These are phyloP conservation scores for Azorinus chamasolen DNA, from an alignment of 2,888 invertebrate species.

Conservation along the genomic window DNA sequence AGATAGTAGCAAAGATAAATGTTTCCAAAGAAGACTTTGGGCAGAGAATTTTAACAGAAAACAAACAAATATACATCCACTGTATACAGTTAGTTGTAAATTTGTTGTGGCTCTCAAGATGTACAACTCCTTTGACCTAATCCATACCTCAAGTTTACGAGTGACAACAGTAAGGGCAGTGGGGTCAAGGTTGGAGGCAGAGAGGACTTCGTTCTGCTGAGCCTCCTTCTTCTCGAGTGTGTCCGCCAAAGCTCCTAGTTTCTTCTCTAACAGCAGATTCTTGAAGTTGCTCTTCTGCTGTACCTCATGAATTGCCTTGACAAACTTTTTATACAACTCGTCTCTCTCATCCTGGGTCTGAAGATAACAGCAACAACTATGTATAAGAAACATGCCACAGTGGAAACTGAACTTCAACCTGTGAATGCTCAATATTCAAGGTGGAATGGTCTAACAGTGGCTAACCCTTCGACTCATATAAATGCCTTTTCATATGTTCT, in stretches of 20 bases:
- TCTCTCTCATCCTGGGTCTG: conserved; percentile 91
- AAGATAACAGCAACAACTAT: conserved; percentile 10
- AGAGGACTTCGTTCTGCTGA: conserved; percentile 90
- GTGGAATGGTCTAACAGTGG: too few species aligned
- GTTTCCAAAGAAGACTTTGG: too few species aligned
- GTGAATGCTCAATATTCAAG: too few species aligned
- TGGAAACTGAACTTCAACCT: too few species aligned
- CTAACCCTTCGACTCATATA: too few species aligned
- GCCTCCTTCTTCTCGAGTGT: conserved; percentile 91
- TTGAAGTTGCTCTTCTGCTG: conserved; percentile 95
- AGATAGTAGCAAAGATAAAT: too few species aligned
- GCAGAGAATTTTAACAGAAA: too few species aligned
- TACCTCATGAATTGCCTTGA: conserved; percentile 93
- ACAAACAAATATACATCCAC: too few species aligned
- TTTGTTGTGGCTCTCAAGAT: too few species aligned
- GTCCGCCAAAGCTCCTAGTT: conserved; percentile 90
- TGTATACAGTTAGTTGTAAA: not conserved
- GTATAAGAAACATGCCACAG: too few species aligned
- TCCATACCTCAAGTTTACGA: conserved; percentile 88
- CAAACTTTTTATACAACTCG: conserved; percentile 92
- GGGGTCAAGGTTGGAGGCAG: conserved; percentile 89
- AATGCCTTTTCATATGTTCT: too few species aligned
- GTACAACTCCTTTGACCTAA: too few species aligned
- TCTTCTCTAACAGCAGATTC: conserved; percentile 93
- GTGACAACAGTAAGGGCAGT: conserved; percentile 88